phyloP scores from a whole-genome alignment of 2,113 vertebrate species.

The Semicossyphus pulcher region DNA sequence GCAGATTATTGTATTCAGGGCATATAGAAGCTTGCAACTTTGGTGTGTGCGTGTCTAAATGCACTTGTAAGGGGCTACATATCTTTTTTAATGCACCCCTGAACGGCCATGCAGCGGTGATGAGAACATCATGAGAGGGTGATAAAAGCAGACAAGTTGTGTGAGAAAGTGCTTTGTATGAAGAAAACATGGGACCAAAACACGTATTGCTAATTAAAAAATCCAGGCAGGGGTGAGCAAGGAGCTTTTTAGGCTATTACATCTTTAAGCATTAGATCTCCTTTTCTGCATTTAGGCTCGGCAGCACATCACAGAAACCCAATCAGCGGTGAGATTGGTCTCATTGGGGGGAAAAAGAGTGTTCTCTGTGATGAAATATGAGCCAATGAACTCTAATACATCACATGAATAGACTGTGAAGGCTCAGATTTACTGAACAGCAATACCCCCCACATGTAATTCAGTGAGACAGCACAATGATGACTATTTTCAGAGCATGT shows the following conservation, averaged over 20 bases:
- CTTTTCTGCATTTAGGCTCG: conserved; percentile 29
- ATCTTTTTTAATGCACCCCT: conserved; percentile 42
- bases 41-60: conserved; percentile 20
- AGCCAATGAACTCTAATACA: conserved; percentile 69
- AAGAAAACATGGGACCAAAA: conserved; percentile 50
- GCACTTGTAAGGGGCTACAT: conserved; percentile 21
- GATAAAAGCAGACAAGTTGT: conserved; percentile 47
- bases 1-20: conserved; percentile 32
- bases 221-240: conserved; percentile 10
- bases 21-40: conserved; percentile 32
- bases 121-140: conserved; percentile 56
- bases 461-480: conserved; percentile 60
- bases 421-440: conserved; percentile 56
- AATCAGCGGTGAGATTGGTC: conserved; percentile 50
- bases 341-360: conserved; percentile 1
- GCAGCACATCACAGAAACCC: conserved; percentile 48
- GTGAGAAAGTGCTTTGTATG: conserved; percentile 45
- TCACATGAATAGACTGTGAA: conserved; percentile 68
- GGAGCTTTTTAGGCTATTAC: conserved; percentile 19
- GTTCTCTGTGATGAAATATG: conserved; percentile 61
- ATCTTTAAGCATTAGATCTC: conserved; percentile 11
- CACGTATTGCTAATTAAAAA: conserved; percentile 46
- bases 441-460: conserved; percentile 55
- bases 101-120: conserved; percentile 55
- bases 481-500: conserved; percentile 68